Evolutionary conservation across 92 coral and sea anemone species (phyloP).

Genomic region (Metridium senile): DNA sequence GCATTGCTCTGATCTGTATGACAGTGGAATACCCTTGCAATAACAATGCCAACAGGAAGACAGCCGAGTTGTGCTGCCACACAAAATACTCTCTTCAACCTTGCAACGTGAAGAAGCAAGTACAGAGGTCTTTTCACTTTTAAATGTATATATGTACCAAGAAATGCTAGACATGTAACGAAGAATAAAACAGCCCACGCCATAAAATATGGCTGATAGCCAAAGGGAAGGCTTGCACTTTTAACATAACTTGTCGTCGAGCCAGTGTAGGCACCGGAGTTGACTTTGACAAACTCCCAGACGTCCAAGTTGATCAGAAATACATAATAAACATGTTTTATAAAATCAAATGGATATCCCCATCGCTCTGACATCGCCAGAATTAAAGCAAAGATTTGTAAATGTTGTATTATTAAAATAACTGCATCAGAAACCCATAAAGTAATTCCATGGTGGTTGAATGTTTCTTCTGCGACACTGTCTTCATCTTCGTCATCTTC

Average conservation of each 20-base stretch:
- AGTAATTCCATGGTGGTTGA: slow-evolving; percentile 94
- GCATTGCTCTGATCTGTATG: slow-evolving; percentile 49
- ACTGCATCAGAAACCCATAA: slow-evolving; percentile 98
- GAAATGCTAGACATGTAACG: slow-evolving; percentile 62
- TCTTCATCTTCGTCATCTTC: slow-evolving; percentile 87
- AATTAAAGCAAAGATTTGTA: slow-evolving; percentile 92
- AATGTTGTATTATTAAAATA: slow-evolving; percentile 86
- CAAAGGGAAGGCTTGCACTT: slow-evolving; percentile 65
- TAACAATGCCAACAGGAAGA: slow-evolving; percentile 82
- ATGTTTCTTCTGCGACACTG: slow-evolving; percentile 56
- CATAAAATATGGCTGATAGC: slow-evolving; percentile 79
- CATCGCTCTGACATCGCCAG: slow-evolving; percentile 93
- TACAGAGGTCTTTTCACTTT: slow-evolving; percentile 83
- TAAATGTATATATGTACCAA: slow-evolving; percentile 66
- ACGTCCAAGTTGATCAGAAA: slow-evolving; percentile 85
- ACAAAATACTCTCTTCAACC: slow-evolving; percentile 92
- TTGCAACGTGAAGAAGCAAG: slow-evolving; percentile 82
- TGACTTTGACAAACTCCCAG: slow-evolving; percentile 85
- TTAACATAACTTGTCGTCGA: slow-evolving; percentile 67
- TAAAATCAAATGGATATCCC: slow-evolving; percentile 92
- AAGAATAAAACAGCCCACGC: slow-evolving; percentile 74
- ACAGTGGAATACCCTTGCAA: slow-evolving; percentile 92
- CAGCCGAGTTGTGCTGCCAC: slow-evolving; percentile 76
- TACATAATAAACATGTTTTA: slow-evolving; percentile 64
- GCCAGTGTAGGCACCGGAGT: slow-evolving; percentile 68